These are phyloP conservation scores for Clarias pachynema DNA, from an alignment of 2,797 vertebrate species.

Conservation along the genomic window DNA sequence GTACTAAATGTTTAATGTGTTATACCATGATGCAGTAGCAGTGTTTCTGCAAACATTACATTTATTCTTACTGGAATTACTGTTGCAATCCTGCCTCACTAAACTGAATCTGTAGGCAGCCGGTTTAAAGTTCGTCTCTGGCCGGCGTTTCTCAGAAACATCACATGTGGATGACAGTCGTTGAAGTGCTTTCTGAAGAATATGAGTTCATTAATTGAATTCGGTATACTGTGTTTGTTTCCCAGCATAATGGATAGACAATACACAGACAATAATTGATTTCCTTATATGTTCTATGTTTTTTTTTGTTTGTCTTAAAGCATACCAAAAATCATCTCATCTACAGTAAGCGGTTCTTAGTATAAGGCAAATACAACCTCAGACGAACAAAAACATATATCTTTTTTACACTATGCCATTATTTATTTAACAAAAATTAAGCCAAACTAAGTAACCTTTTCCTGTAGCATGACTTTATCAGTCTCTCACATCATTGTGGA, in stretches of 20 bases:
- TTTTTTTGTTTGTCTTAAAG: no score
- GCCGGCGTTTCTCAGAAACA: background rate
- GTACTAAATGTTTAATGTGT: constrained; percentile 17
- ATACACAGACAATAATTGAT: background rate
- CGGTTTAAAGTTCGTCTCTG: background rate
- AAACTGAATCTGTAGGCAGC: background rate
- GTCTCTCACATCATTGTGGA: no score
- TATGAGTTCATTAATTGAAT: background rate
- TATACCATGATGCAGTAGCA: background rate
- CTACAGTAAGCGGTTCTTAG: no score
- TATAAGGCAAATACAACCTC: no score
- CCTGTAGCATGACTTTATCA: no score
- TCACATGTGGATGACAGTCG: background rate
- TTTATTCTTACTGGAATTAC: background rate
- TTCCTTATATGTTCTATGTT: no score
- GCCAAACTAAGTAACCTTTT: no score
- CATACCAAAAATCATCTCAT: no score
- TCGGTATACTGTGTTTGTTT: background rate
- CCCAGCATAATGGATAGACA: background rate
- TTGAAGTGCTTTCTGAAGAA: background rate
- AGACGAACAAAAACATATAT: no score
- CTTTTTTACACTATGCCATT: no score
- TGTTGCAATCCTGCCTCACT: background rate
- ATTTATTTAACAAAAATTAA: no score
- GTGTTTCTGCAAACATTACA: background rate